Evolutionary conservation across 2,113 vertebrate genomes (phyloP).

Genomic region (Pan troglodytes): NHGRI_mPanTro3-v2.1_pri NC_072417.2:50720501-50721000

Average conservation of each 20-base stretch:
- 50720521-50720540: neutral
- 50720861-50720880: neutral
- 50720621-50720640: neutral
- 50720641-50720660: neutral
- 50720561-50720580: neutral
- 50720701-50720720: neutral
- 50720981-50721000: neutral
- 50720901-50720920: neutral
- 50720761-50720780: neutral
- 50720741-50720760: neutral
- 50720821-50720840: neutral
- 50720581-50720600: neutral
- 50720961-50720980: neutral
- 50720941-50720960: neutral
- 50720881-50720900: neutral
- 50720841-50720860: neutral
- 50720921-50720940: neutral
- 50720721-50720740: too few species aligned
- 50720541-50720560: neutral
- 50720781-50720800: neutral
- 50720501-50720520: neutral
- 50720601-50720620: neutral
- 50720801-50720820: neutral
- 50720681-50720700: neutral
- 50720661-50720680: neutral